Percentiles rank a stretch among this genome's conserved stretches.
Evolutionary conservation across 2,113 vertebrate genomes (phyloP).

Genomic region (Pandion haliaetus): DNA sequence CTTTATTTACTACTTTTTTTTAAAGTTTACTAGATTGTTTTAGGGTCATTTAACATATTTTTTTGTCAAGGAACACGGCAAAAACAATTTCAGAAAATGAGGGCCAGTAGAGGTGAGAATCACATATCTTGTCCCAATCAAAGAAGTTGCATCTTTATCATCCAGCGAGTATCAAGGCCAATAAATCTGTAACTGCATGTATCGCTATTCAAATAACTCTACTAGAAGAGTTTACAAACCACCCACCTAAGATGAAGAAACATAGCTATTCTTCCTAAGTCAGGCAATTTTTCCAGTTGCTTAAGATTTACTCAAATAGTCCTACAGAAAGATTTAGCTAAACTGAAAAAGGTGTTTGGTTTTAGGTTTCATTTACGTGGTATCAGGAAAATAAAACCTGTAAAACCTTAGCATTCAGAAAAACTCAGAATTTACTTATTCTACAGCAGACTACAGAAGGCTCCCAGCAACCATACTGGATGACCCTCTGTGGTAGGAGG

Average conservation of each 20-base stretch:
- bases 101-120: not conserved
- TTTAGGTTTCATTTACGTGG: not conserved
- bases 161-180: not conserved
- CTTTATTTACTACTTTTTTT: not conserved
- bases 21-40: not conserved
- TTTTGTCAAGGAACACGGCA: not conserved
- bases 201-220: not conserved
- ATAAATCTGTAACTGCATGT: not conserved
- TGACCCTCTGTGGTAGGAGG: not conserved
- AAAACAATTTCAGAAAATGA: not conserved
- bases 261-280: not conserved
- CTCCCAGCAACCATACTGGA: not conserved
- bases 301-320: not conserved
- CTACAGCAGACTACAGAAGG: not conserved
- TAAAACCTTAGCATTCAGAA: not conserved
- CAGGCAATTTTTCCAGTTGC: not conserved
- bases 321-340: not conserved
- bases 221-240: not conserved
- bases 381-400: not conserved
- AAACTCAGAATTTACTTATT: not conserved
- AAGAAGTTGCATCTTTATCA: not conserved
- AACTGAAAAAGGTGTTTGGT: not conserved
- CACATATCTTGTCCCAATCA: not conserved
- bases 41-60: not conserved
- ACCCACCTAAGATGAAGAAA: not conserved